Percentiles rank a stretch among this genome's conserved stretches.
Evolutionary conservation across 2,888 invertebrate genomes (phyloP).

Genomic region (Gandaritis pyraliata): DNA sequence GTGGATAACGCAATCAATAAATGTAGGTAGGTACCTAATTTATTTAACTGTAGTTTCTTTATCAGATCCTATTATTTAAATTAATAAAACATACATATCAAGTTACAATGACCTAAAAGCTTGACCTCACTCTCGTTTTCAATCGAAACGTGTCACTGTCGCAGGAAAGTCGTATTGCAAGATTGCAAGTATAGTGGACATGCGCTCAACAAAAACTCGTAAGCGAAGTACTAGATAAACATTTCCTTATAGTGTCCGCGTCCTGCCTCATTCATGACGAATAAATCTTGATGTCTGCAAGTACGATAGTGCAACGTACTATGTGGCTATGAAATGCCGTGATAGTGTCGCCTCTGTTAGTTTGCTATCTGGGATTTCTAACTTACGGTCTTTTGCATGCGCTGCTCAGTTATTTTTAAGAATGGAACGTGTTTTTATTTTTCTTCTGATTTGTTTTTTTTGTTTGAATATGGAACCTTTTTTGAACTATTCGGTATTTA

Average conservation of each 20-base stretch:
- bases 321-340: constrained; percentile 53
- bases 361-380: constrained; percentile 52
- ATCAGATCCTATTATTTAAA: too few species aligned
- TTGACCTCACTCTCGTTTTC: constrained; percentile 4
- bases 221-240: constrained; percentile 68
- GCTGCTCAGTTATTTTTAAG: constrained; percentile 29
- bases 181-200: constrained; percentile 22
- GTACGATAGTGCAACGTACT: constrained; percentile 61
- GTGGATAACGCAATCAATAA: too few species aligned
- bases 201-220: constrained; percentile 52
- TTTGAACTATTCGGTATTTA: background rate
- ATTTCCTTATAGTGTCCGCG: constrained; percentile 68
- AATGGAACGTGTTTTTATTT: constrained; percentile 15
- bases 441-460: background rate
- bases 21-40: too few species aligned
- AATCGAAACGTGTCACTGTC: background rate
- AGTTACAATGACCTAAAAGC: background rate
- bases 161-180: constrained; percentile 4
- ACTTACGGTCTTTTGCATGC: constrained; percentile 33
- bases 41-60: too few species aligned
- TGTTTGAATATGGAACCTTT: constrained; percentile 13
- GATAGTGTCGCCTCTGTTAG: constrained; percentile 55
- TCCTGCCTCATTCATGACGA: constrained; percentile 66
- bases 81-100: too few species aligned
- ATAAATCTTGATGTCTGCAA: constrained; percentile 74